Conservation (phyloP, 2,888 invertebrate genomes). For the Eugnorisma glareosa region DNA sequence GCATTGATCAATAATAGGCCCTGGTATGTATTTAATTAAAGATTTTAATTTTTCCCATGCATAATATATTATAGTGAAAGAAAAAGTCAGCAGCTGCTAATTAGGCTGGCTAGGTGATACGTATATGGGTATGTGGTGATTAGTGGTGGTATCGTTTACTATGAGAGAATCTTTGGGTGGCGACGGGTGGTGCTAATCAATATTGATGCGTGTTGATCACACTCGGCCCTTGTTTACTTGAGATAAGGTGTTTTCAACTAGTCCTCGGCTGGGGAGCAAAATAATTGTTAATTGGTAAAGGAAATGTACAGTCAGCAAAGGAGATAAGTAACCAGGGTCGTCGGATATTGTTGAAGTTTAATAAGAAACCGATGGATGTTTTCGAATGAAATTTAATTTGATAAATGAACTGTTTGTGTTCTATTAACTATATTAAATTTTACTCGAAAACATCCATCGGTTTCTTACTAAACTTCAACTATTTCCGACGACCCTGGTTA, state of each 20-base stretch:
- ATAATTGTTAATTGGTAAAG: not conserved
- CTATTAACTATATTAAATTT: too few relatives aligned
- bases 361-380: too few relatives aligned
- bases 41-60: constrained; percentile 47
- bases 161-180: constrained; percentile 31
- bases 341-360: too few relatives aligned
- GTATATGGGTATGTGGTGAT: constrained; percentile 44
- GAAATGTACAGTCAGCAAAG: too few relatives aligned
- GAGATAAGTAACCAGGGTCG: too few relatives aligned
- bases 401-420: too few relatives aligned
- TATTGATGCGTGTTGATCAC: constrained; percentile 42
- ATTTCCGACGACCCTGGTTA: too few relatives aligned
- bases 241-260: not conserved
- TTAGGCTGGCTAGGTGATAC: constrained; percentile 24
- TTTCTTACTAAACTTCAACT: too few relatives aligned
- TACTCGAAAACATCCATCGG: too few relatives aligned
- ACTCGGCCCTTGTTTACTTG: constrained; percentile 12
- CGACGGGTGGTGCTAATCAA: constrained; percentile 33
- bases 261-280: not conserved
- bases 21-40: constrained; percentile 48
- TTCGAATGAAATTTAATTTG: too few relatives aligned
- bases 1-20: constrained; percentile 35
- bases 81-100: constrained; percentile 37
- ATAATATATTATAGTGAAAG: constrained; percentile 27
- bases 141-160: constrained; percentile 12